Percentiles rank a stretch among this genome's conserved stretches.
Evolutionary conservation across 1,140 invertebrate genomes (phyloP).

Genomic region (Metopolophium dirhodum): DNA sequence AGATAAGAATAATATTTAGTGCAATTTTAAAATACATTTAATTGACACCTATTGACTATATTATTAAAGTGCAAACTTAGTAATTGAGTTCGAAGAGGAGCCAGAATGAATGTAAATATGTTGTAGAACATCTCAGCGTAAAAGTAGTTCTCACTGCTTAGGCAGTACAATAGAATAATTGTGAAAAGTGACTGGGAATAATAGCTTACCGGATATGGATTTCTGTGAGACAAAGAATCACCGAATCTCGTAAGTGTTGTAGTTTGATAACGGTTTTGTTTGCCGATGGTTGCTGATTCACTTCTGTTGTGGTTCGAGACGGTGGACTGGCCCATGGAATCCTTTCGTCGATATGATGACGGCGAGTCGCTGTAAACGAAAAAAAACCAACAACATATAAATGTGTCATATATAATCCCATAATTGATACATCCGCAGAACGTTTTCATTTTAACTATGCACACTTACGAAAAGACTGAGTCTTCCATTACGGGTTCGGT

Average conservation of each 20-base stretch:
- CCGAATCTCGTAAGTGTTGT: slow-evolving; percentile 60
- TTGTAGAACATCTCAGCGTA: not conserved
- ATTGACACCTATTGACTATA: not conserved
- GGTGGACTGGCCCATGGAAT: slow-evolving; percentile 57
- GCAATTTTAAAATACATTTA: not conserved
- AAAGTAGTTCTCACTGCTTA: not conserved
- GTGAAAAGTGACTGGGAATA: not conserved
- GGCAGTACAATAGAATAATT: not conserved
- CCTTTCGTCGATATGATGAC: slow-evolving; percentile 59
- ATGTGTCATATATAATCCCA: not conserved
- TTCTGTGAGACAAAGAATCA: slow-evolving; percentile 62
- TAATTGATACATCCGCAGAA: not conserved
- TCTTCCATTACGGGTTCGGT: slow-evolving; percentile 75
- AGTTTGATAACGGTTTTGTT: slow-evolving; percentile 58
- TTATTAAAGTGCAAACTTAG: not conserved
- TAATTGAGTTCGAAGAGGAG: not conserved
- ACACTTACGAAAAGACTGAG: slow-evolving; percentile 67
- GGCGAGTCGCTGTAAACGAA: slow-evolving; percentile 58
- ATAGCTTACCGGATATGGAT: slow-evolving; percentile 41
- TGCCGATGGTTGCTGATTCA: slow-evolving; percentile 61
- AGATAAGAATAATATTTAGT: not conserved
- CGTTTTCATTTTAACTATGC: not conserved
- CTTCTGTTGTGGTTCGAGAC: slow-evolving; percentile 62
- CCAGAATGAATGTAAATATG: not conserved
- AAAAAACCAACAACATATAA: not conserved